Conservation (phyloP, 1,140 invertebrate genomes). For the Euborellia annulipes region DNA sequence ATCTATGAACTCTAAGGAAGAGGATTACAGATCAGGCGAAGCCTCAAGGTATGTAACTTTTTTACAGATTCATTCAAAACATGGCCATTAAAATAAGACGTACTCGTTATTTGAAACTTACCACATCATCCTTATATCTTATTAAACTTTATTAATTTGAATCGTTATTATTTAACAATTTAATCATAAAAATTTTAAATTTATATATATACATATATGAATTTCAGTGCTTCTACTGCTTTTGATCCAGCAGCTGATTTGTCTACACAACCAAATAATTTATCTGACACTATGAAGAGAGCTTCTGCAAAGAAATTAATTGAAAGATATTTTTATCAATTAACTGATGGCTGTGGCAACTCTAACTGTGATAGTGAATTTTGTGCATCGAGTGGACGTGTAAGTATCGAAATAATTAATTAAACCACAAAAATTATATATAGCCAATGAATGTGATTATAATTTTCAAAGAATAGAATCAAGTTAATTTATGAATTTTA, state of each 20-base stretch:
- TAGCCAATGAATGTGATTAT: background rate
- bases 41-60: conserved; percentile 9
- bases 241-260: background rate
- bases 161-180: background rate
- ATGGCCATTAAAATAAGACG: background rate
- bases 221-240: conserved; percentile 5
- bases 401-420: conserved; percentile 24
- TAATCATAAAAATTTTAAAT: background rate
- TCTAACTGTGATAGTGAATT: conserved; percentile 63
- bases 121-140: background rate
- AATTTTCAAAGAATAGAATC: background rate
- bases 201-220: background rate
- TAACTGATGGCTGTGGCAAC: conserved; percentile 81
- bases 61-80: background rate
- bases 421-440: background rate
- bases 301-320: conserved; percentile 75
- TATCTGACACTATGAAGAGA: conserved; percentile 50
- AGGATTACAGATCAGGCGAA: conserved; percentile 12
- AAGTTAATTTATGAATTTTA: background rate
- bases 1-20: conserved; percentile 18
- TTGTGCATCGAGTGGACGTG: conserved; percentile 77
- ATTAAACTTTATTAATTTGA: background rate
- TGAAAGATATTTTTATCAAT: conserved; percentile 81
- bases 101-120: background rate
- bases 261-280: conserved; percentile 3